A percentile compares a stretch with the other conserved stretches of the same genome.
These are phyloP conservation scores for Drosophila eugracilis DNA, from an alignment of 1,140 invertebrate species.

Conservation along the genomic window DNA sequence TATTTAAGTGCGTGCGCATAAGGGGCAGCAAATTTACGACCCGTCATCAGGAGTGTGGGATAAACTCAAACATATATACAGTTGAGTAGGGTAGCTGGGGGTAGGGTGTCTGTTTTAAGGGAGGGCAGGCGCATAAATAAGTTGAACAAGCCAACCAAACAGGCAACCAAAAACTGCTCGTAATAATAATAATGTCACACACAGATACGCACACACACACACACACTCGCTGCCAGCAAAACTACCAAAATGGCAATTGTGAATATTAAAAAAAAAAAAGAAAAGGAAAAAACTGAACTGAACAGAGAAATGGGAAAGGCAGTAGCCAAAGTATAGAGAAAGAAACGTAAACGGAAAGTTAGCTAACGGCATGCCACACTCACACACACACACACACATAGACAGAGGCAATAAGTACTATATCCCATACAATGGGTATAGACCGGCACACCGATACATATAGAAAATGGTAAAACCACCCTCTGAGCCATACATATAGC, in stretches of 20 bases:
- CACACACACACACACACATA: constrained; percentile 30
- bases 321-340: constrained; percentile 60
- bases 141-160: constrained; percentile 79
- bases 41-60: constrained; percentile 34
- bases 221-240: constrained; percentile 47
- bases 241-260: constrained; percentile 83
- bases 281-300: constrained; percentile 20
- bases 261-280: constrained; percentile 77
- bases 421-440: constrained; percentile 60
- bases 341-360: constrained; percentile 70
- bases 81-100: neutral
- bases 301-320: constrained; percentile 15
- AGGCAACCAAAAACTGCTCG: constrained; percentile 77
- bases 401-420: constrained; percentile 70
- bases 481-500: constrained; percentile 55
- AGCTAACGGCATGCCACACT: constrained; percentile 66
- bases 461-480: constrained; percentile 82
- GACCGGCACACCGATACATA: constrained; percentile 47
- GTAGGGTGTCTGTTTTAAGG: constrained; percentile 29
- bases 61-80: no score
- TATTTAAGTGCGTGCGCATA: constrained; percentile 82
- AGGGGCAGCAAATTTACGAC: constrained; percentile 77
- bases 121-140: constrained; percentile 69
- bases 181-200: constrained; percentile 81
- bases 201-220: constrained; percentile 52